A percentile compares a stretch with the other conserved stretches of the same genome.
Evolutionary conservation across 2,888 invertebrate genomes (phyloP).

Genomic region (Ganaspis brasiliensis): DNA sequence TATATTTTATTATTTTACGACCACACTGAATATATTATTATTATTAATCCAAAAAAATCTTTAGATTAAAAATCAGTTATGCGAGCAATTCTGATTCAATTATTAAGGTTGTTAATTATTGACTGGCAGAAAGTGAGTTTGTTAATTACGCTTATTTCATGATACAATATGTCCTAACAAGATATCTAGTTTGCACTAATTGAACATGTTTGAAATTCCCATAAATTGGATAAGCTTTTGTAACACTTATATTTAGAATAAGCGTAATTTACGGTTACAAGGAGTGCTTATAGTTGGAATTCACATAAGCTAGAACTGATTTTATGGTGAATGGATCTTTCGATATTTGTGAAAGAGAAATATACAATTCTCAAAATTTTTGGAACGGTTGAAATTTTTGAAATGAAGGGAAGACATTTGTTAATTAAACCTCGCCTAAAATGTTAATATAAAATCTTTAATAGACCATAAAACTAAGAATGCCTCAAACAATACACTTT

Average conservation of each 20-base stretch:
- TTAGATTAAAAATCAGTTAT: neutral
- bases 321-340: conserved; percentile 6
- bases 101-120: neutral
- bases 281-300: no score
- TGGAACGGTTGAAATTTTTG: neutral
- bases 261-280: conserved; percentile 4
- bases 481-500: neutral
- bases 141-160: conserved; percentile 7
- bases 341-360: neutral
- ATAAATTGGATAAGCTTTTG: conserved; percentile 20
- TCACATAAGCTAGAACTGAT: neutral
- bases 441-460: no score
- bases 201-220: conserved; percentile 21
- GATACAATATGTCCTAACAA: neutral
- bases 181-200: neutral
- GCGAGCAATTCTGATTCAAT: neutral
- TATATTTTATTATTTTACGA: no score
- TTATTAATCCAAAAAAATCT: no score
- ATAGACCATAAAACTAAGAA: neutral
- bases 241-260: neutral
- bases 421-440: no score
- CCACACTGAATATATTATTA: no score
- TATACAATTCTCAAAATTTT: no score
- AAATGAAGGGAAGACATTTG: no score
- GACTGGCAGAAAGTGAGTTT: neutral